phyloP scores from a whole-genome alignment of 2,888 invertebrate species.

The Auanema freiburgensis region DNA sequence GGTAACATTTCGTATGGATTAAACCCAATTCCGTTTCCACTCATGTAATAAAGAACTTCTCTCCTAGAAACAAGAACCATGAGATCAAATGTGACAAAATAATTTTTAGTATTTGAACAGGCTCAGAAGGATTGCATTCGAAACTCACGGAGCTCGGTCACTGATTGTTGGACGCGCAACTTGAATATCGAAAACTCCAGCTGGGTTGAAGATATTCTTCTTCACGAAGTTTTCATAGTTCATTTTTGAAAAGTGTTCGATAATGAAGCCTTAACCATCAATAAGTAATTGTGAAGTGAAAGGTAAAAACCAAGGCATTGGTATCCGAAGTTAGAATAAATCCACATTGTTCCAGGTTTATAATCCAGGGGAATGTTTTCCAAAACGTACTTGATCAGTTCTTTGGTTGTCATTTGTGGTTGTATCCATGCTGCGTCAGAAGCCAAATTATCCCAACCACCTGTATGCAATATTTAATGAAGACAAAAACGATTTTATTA shows the following conservation, averaged over 20 bases:
- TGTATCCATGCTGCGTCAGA: slow-evolving; percentile 63
- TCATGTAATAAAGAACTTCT: slow-evolving; percentile 63
- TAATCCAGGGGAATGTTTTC: slow-evolving; percentile 49
- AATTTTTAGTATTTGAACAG: not conserved
- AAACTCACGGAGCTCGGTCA: slow-evolving; percentile 51
- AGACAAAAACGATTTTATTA: slow-evolving; percentile 7
- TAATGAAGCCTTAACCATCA: slow-evolving; percentile 45
- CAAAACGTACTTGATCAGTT: slow-evolving; percentile 46
- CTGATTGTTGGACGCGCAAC: slow-evolving; percentile 57
- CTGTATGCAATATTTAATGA: slow-evolving; percentile 22
- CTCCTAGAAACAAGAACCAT: slow-evolving; percentile 35
- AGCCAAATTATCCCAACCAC: slow-evolving; percentile 61
- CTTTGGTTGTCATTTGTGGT: slow-evolving; percentile 49
- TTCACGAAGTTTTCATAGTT: slow-evolving; percentile 61
- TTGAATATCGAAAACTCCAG: slow-evolving; percentile 60
- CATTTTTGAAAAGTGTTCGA: slow-evolving; percentile 52
- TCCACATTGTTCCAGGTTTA: slow-evolving; percentile 56
- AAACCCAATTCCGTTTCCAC: slow-evolving; percentile 58
- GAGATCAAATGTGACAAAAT: not conserved
- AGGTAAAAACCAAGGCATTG: slow-evolving; percentile 53
- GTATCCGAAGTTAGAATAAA: slow-evolving; percentile 63
- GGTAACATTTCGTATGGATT: slow-evolving; percentile 62
- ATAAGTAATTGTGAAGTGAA: not conserved
- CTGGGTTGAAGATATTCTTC: slow-evolving; percentile 54
- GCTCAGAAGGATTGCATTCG: not conserved